These are phyloP conservation scores for Muntiacus reevesi DNA, from an alignment of 2,113 vertebrate genomes.

Conservation along the genomic window DNA sequence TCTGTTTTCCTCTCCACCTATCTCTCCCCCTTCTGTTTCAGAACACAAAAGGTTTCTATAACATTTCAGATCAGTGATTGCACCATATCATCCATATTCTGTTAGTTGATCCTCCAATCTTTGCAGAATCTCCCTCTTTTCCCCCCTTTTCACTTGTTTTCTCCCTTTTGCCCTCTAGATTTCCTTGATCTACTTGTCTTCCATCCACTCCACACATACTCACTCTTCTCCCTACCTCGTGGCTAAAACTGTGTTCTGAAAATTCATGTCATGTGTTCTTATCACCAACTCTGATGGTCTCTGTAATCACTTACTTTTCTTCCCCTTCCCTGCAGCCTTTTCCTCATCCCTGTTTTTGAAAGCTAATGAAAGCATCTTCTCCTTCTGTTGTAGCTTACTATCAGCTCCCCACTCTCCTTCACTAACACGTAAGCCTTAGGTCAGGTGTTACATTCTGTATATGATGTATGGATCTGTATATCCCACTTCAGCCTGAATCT, in stretches of 20 bases:
- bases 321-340: not conserved
- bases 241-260: not conserved
- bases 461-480: not conserved
- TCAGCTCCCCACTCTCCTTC: not conserved
- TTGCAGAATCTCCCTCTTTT: not conserved
- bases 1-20: not conserved
- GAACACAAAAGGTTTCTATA: not conserved
- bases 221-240: too few species aligned
- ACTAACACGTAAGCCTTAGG: not conserved
- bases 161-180: not conserved
- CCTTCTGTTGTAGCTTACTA: not conserved
- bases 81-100: not conserved
- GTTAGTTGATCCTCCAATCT: not conserved
- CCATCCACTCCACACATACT: not conserved
- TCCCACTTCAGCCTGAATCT: not conserved
- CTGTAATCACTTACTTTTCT: not conserved
- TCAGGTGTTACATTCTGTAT: not conserved
- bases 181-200: not conserved
- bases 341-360: not conserved
- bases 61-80: not conserved
- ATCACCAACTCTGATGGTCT: not conserved
- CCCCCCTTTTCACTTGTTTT: not conserved
- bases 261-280: not conserved
- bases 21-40: not conserved
- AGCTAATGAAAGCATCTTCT: not conserved